phyloP scores from a whole-genome alignment of 1,140 invertebrate species.

The Anastrepha obliqua region DNA sequence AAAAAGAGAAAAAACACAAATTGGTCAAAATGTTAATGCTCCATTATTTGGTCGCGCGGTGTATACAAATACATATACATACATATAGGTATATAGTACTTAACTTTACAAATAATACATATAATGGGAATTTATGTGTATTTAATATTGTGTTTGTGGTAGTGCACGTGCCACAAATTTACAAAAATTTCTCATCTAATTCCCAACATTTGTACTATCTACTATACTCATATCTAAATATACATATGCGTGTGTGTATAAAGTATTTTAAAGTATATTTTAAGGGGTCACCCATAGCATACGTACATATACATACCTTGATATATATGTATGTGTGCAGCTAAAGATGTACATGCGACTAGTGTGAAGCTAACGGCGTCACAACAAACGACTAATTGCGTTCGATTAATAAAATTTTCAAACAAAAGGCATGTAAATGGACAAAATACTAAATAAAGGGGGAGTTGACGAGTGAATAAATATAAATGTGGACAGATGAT shows the following conservation, averaged over 20 bases:
- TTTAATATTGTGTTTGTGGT: not conserved
- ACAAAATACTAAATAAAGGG: not conserved
- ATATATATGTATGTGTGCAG: not conserved
- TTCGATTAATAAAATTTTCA: not conserved
- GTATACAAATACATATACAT: not conserved
- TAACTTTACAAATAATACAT: not conserved
- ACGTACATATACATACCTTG: not conserved
- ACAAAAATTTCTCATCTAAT: not conserved
- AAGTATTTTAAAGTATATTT: conserved; percentile 39
- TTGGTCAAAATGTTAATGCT: too few relatives aligned
- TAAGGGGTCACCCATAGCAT: conserved; percentile 14
- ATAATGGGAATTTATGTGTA: not conserved
- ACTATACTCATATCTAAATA: not conserved
- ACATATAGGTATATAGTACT: not conserved
- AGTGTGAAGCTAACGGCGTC: not conserved
- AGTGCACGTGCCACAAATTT: conserved; percentile 14
- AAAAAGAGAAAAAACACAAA: too few relatives aligned
- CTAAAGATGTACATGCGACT: not conserved
- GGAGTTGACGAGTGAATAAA: not conserved
- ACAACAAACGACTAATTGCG: conserved; percentile 26
- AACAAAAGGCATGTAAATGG: conserved; percentile 46
- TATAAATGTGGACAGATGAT: conserved; percentile 18
- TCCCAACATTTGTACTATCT: not conserved
- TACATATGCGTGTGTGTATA: not conserved
- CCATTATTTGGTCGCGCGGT: too few relatives aligned